Evolutionary conservation across 2,113 vertebrate genomes (phyloP), one percentile per base, ranked within the genome.

Genomic region (Labrus mixtus): DNA sequence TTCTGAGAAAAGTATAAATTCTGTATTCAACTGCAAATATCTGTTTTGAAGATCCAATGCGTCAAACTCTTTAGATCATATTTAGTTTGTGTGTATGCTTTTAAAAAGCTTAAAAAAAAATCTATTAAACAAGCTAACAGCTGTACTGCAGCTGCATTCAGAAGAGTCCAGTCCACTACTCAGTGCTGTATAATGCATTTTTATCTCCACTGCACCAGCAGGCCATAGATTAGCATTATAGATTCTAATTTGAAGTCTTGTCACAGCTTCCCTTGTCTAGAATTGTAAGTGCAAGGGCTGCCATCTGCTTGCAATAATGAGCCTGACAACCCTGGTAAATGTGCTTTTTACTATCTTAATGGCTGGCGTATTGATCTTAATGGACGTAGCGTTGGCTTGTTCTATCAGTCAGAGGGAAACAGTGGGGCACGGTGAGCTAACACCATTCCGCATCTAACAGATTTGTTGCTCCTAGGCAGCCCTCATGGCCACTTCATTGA

Each of bases 251-350:
- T 97, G 95, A 96, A 97, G 96, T 96, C 93, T 95, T 96, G 96
- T 96, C 96, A 94, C 94, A 94, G 95, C 95, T 95, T 95, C 81
- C 93, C 76, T 92, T 93, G 90, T 91, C 95, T 90, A 77, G 90
- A 93, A 95, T 95, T 95, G 88, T 85, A 95, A 91, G 93, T 91
- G 95, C 94, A 94, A 89, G 92, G 81, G 87, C 95, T 93, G 92
- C 96, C 96, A 97, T 97, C 96, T 97, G 96, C 95, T 96, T 95
- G 95, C 95, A 95, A 96, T 97, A 97, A 97, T 96, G 95, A 96
- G 95, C 68, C 95, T 96, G 96, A 96, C 96, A 96, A 94, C 93
- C 95, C 95, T 93, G 90, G 91, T 94, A 95, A 96, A 96, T 95
- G 95, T 95, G 95, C 96, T 96, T 97, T 96, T 96, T 95, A 95